Evolutionary conservation across 2,888 invertebrate species (phyloP), one percentile per base, ranked within the genome.

Genomic region (Rotaria sp.): DNA sequence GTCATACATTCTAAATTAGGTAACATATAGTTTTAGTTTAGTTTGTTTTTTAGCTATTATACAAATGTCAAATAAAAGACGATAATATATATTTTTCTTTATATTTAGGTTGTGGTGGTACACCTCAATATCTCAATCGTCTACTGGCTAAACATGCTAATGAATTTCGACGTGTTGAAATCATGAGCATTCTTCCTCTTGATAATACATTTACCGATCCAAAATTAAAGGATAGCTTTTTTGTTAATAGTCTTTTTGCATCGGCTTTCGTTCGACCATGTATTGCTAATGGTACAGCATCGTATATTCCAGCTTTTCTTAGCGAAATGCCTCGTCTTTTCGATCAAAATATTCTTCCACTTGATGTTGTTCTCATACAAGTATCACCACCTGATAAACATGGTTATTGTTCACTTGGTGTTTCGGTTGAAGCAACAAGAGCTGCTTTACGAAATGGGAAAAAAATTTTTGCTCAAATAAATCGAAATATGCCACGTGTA

Each of bases 241-340:
- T 95, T 85, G 95, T 95, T 0, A 93, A 94, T 85, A 96, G 96
- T 0, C 94, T 96, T 89, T 97, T 97, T 91, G 96, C 96, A 93
- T 96, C 95, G 0, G 95, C 93, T 1, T 96, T 96, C 91, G 95
- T 96, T n/a, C 93, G 97, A 45, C 93, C 94, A 89, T 94, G 96
- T 0, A 95, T 96, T 0, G 94, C 94, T 4, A 95, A 95, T 24
- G 97, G 97, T 0, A 93, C 95, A 84, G 96, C 94, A 0, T 97
- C 97, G 90, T 94, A 94, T 88, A 94, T 96, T 88, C 96, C 96
- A 5, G 95, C 96, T 89, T 97, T 97, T 92, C 93, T 97, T 11
- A 95, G 95, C 88, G 97, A 97, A 91, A 97, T 97, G 89, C 97
- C 97, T 3, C 93, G 94, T 88, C 92, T 97, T 87, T 97, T 97